phyloP scores from a whole-genome alignment of 2,113 vertebrate species.

The Laticauda colubrina region DNA sequence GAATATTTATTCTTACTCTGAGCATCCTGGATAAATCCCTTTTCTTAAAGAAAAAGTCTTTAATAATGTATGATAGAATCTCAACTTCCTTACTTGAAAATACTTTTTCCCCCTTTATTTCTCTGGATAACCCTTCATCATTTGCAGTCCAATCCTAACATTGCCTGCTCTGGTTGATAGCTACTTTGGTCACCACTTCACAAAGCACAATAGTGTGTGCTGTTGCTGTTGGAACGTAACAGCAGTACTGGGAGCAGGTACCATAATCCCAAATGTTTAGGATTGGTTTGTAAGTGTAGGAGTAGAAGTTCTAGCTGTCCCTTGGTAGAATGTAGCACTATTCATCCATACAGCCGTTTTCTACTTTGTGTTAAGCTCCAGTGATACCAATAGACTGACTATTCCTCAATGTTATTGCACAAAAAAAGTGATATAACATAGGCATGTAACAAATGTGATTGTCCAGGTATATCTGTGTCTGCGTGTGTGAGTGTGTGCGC shows the following conservation, averaged over 20 bases:
- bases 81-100: constrained; percentile 45
- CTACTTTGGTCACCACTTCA: background rate
- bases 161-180: constrained; percentile 2
- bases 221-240: background rate
- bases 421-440: constrained; percentile 84
- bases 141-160: constrained; percentile 25
- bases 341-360: constrained; percentile 66
- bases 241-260: background rate
- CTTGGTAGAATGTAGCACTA: constrained; percentile 87
- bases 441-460: constrained; percentile 88
- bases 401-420: constrained; percentile 89
- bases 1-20: constrained; percentile 42
- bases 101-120: constrained; percentile 39
- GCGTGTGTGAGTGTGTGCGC: constrained; percentile 47
- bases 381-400: constrained; percentile 89
- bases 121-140: constrained; percentile 41
- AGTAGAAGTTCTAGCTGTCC: constrained; percentile 72
- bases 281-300: constrained; percentile 48
- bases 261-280: constrained; percentile 6
- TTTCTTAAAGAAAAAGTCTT: constrained; percentile 58
- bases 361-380: constrained; percentile 75
- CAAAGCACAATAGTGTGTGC: background rate
- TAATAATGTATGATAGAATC: constrained; percentile 61
- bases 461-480: constrained; percentile 68
- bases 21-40: constrained; percentile 75